Base-by-base conservation (phyloP, 2,113 vertebrate species). In the Oryzias curvinotus region DNA sequence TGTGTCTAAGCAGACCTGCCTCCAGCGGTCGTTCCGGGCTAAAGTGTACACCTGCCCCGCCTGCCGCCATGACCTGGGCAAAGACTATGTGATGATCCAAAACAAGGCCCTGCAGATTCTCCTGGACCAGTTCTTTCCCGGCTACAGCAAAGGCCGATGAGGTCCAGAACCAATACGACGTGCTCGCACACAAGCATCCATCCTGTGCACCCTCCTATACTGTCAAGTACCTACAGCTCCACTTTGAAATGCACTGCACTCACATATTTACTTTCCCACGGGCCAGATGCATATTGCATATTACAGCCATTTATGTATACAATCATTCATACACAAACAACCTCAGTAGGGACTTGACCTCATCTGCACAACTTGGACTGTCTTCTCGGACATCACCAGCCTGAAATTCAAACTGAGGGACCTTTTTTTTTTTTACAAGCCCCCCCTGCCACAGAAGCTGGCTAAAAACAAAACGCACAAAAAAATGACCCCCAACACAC, bases 81-180 rank as follows among this genome's bases (percentile, higher is more conserved):
- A 96, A 82, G 93, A 96, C 82, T 98, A 96, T 85, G 64, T 82
- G 85, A 98, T 99, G 97, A 88, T 88, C 89, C 94, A 94, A 74
- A 99, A 99, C 89, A 94, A 94, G 89, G 91, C 89, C 70, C 93
- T 99, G 30, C 97, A 99, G 92, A 88, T 91, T 68, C 92, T 99
- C 55, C 95, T 99, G 61, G 96, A 98, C 85, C 96, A 98, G 91
- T 99, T 98, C 92, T 99, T 97, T 82, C 97, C 97, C 45, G 97
- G 97, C 74, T 99, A 99, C 90, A 98, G 94, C 91, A 99, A 99
- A 91, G 97, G 97, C 79, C 97, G 97, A 92, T 99, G 96, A 99
- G 92, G 66, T 73, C 42, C 0, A 66, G 77, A 57, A 52, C 55
- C 68, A 73, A 75, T 14, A 54, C 52, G 30, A 41, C 52, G 41